Evolutionary conservation across 1,140 invertebrate species (phyloP), one percentile per base, ranked within the genome.

Genomic region (Aphelinus certus): DNA sequence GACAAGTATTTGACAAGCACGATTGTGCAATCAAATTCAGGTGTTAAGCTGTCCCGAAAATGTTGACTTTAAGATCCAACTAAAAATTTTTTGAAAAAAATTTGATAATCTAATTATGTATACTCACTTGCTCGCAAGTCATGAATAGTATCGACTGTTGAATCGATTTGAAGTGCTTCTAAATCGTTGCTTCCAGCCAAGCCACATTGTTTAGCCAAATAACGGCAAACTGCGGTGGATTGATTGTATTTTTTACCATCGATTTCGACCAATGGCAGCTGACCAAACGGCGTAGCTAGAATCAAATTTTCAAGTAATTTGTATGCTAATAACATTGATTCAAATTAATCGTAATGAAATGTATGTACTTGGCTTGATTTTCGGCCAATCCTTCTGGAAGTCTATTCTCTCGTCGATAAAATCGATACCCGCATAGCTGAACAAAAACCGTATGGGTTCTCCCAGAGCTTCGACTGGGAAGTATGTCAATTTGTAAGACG

Each of bases 261-360:
- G 3, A 93, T 85, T 81, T 94, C 92, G 77, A 95, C 80, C 55
- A 94, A 86, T 0, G 94, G 94, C 57, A 94, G 78, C 83, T 93
- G 91, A 3, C 92, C 92, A 87, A 92, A 92, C 9, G 93, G 93
- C 84, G 90, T 91, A n/a, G 85, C 92, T 93, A 78, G 47, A 86
- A 85, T 71, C 58, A 26, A 26, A 26, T 26, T 26, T 26, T 26
- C 26, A 26, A 26, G 26, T 26, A 26, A 26, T 26, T 26, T 26
- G 26, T 26, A 26, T 26, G 26, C 26, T 26, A 26, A 26, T 26
- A 26, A 26, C 26, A 26, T 26, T 26, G 26, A 26, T 26, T 26
- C 26, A 26, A 26, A 26, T 26, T 26, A 26, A 26, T 26, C 26
- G 26, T 26, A 26, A 26, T 26, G 26, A 26, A 58, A 42, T 26